phyloP scores from a whole-genome alignment of 2,113 vertebrate species.

The Sinocyclocheilus grahami region DNA sequence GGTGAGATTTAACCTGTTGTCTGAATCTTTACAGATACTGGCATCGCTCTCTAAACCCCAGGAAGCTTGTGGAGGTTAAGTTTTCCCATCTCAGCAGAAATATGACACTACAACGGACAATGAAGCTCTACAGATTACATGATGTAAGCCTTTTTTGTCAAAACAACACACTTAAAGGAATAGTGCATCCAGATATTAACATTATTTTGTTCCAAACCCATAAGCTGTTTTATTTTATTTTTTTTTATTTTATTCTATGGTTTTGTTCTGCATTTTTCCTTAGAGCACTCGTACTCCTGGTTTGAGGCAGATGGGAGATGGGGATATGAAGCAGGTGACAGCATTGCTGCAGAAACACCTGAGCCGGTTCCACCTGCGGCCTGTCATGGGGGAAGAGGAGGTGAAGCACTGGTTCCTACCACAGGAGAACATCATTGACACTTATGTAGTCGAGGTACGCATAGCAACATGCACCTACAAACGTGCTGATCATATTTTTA shows the following conservation, averaged over 20 bases:
- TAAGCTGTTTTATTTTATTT: neutral
- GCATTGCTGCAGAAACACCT: constrained; percentile 89
- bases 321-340: constrained; percentile 85
- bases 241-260: neutral
- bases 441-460: constrained; percentile 93
- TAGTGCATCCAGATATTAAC: neutral
- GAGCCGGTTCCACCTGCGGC: constrained; percentile 89
- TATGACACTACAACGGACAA: constrained; percentile 98
- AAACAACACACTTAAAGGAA: neutral
- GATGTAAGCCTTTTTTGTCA: constrained; percentile 82
- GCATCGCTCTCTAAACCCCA: constrained; percentile 97
- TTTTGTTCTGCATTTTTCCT: constrained; percentile 40
- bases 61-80: constrained; percentile 97
- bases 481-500: neutral
- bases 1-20: neutral
- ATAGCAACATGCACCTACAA: neutral
- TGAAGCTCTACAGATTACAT: constrained; percentile 98
- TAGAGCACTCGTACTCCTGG: constrained; percentile 93
- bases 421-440: constrained; percentile 95
- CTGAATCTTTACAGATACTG: constrained; percentile 80
- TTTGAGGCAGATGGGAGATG: constrained; percentile 89
- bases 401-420: constrained; percentile 96
- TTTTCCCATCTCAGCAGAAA: constrained; percentile 99
- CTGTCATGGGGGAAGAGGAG: constrained; percentile 93
- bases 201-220: neutral